Percentiles rank a stretch among this genome's conserved stretches.
phyloP scores from a whole-genome alignment of 2,888 invertebrate genomes.

The Acleris literana region DNA sequence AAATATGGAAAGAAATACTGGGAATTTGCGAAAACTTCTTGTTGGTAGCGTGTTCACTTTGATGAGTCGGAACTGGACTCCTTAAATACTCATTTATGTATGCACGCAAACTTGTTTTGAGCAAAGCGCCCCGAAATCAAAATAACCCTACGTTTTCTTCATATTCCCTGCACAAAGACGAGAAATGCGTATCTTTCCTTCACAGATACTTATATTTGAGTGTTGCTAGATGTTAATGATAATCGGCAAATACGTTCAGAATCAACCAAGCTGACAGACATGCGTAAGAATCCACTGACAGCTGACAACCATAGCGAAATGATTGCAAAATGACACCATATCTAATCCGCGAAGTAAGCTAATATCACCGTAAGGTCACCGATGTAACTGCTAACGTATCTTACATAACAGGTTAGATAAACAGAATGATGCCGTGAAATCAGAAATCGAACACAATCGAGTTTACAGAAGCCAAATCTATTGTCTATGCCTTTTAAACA shows the following conservation, averaged over 20 bases:
- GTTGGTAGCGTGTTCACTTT: neutral
- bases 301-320: conserved; percentile 55
- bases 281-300: conserved; percentile 47
- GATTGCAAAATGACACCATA: conserved; percentile 56
- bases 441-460: conserved; percentile 47
- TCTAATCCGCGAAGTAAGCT: conserved; percentile 58
- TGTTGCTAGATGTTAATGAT: too few relatives aligned
- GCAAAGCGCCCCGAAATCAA: conserved; percentile 9
- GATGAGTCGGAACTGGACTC: neutral
- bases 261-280: conserved; percentile 18
- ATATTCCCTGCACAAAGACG: too few relatives aligned
- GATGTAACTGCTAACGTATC: conserved; percentile 53
- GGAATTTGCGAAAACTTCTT: neutral
- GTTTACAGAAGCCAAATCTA: conserved; percentile 47
- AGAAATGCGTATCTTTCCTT: too few relatives aligned
- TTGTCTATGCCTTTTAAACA: conserved; percentile 35
- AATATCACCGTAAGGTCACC: conserved; percentile 46
- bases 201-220: too few relatives aligned
- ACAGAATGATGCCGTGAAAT: conserved; percentile 61
- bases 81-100: neutral
- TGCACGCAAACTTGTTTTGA: conserved; percentile 23
- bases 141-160: neutral
- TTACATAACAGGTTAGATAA: conserved; percentile 59
- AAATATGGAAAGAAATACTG: too few relatives aligned
- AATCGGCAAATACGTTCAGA: too few relatives aligned